Conservation (phyloP, 2,113 vertebrate species). For the Aphyosemion australe region DNA sequence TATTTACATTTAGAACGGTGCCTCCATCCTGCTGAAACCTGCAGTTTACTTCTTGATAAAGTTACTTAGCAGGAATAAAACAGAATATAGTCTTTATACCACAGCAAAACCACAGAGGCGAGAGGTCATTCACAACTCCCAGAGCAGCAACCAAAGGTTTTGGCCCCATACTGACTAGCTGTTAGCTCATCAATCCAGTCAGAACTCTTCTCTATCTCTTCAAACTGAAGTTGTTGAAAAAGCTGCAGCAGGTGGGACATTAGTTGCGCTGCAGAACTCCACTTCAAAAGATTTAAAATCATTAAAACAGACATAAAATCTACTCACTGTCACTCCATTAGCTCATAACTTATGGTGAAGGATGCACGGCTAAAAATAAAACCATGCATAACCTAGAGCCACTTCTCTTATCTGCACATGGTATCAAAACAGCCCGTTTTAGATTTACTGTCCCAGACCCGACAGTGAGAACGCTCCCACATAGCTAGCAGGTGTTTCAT, state of each 20-base stretch:
- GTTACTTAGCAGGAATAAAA: no score
- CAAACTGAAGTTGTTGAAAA: not conserved
- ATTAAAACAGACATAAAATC: not conserved
- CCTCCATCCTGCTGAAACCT: no score
- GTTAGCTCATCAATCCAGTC: not conserved
- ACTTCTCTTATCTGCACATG: slow-evolving; percentile 11
- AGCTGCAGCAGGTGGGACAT: not conserved
- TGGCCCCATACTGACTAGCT: not conserved
- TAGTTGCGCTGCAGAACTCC: not conserved
- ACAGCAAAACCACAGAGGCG: no score
- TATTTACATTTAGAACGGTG: no score
- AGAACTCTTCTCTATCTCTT: not conserved
- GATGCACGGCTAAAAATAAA: slow-evolving; percentile 17
- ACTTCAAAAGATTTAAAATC: not conserved
- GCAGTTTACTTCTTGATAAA: no score
- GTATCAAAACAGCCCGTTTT: slow-evolving; percentile 14
- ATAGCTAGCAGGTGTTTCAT: slow-evolving; percentile 34
- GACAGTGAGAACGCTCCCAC: not conserved
- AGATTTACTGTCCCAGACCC: slow-evolving; percentile 14
- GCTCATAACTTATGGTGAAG: not conserved
- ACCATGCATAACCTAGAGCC: slow-evolving; percentile 9
- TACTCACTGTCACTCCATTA: not conserved
- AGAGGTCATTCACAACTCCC: no score
- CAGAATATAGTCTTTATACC: no score
- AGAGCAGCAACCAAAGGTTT: no score